Conservation (phyloP, 2,797 vertebrate genomes). For the Phoebastria nigripes region DNA sequence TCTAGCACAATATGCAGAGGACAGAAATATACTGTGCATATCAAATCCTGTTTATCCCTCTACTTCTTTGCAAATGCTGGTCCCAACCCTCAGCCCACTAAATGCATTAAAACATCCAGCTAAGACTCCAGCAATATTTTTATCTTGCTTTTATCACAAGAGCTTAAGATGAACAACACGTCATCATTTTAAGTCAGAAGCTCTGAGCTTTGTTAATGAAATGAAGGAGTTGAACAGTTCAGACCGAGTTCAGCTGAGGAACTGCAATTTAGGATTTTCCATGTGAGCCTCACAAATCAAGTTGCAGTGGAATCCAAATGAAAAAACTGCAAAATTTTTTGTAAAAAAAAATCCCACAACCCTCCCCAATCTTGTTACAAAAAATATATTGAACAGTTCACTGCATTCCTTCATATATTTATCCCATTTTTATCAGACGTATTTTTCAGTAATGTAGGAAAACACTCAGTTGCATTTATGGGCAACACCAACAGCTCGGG, state of each 20-base stretch:
- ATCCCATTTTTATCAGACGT: neutral
- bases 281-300: neutral
- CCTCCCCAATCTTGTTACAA: neutral
- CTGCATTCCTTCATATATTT: neutral
- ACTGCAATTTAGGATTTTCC: slow-evolving; percentile 7
- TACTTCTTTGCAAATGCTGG: neutral
- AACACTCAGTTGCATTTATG: neutral
- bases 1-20: neutral
- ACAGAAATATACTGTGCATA: neutral
- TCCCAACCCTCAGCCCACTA: neutral
- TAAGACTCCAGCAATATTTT: slow-evolving; percentile 30
- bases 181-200: slow-evolving; percentile 23
- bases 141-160: slow-evolving; percentile 18
- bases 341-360: neutral
- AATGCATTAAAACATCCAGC: slow-evolving; percentile 12
- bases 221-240: slow-evolving; percentile 37
- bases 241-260: neutral
- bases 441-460: neutral
- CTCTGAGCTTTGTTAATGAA: slow-evolving; percentile 12
- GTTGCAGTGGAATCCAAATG: neutral
- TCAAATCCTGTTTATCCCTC: neutral
- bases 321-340: neutral
- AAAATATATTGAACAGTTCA: neutral
- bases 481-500: neutral
- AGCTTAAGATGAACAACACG: slow-evolving; percentile 10